These are phyloP conservation scores for Schlechtendalia chinensis DNA, from an alignment of 1,140 invertebrate genomes.

Conservation along the genomic window DNA sequence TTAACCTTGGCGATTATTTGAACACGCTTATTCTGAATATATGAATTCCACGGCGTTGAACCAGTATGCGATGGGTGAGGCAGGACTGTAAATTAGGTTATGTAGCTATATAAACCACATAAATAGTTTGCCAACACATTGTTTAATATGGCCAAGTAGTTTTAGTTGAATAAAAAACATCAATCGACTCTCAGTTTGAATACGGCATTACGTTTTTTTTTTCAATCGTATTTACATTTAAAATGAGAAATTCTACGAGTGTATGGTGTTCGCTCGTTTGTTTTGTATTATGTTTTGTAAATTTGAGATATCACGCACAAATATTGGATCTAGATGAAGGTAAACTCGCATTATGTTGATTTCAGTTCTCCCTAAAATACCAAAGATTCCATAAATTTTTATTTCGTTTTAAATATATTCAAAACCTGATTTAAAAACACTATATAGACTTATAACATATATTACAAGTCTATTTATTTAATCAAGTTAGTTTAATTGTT, in stretches of 20 bases:
- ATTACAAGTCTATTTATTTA: neutral
- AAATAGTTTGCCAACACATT: neutral
- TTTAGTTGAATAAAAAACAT: neutral
- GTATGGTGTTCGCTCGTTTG: neutral
- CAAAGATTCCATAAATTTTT: neutral
- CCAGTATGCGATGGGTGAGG: neutral
- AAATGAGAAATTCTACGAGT: neutral
- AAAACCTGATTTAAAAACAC: neutral
- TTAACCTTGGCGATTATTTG: too few relatives aligned
- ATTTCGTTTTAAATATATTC: neutral
- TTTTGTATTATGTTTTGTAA: neutral
- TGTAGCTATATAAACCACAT: neutral
- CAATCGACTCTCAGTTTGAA: neutral
- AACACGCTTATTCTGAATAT: too few relatives aligned
- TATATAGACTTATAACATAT: neutral
- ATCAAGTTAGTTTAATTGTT: too few relatives aligned
- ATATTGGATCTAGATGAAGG: conserved; percentile 19
- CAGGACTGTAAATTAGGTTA: neutral
- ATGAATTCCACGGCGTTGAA: too few relatives aligned
- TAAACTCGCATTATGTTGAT: neutral
- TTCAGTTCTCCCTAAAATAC: neutral
- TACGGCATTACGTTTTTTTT: neutral
- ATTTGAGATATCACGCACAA: neutral
- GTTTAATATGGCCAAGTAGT: neutral
- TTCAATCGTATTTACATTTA: neutral